Conservation (phyloP, 2,888 invertebrate species). For the Philopedon plagiatum region DNA sequence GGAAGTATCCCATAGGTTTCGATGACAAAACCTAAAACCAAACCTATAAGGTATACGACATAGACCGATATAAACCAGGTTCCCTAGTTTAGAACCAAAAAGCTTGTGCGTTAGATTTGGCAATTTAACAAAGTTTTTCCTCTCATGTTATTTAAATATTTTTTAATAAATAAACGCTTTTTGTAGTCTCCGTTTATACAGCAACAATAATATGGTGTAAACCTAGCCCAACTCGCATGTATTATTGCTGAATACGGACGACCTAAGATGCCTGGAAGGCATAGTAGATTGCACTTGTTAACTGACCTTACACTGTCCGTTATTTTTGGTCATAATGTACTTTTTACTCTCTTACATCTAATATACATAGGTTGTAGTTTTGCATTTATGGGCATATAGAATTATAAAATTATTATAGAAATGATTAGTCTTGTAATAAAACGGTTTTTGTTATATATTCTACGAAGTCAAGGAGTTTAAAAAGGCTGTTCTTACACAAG, state of each 20-base stretch:
- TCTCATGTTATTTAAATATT: too few species aligned
- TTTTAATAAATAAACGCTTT: too few species aligned
- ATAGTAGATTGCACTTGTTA: slow-evolving; percentile 56
- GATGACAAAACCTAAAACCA: too few species aligned
- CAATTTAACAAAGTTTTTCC: too few species aligned
- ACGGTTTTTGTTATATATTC: neutral
- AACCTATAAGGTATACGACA: too few species aligned
- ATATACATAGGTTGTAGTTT: slow-evolving; percentile 29
- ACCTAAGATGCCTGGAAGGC: slow-evolving; percentile 52
- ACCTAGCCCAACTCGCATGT: slow-evolving; percentile 43
- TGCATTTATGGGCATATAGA: slow-evolving; percentile 24
- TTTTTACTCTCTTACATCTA: slow-evolving; percentile 45
- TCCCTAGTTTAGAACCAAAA: too few species aligned
- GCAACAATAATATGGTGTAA: slow-evolving; percentile 19
- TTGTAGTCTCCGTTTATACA: neutral
- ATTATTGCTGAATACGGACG: slow-evolving; percentile 51
- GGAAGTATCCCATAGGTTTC: too few species aligned
- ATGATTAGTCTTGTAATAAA: neutral
- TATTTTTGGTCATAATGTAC: slow-evolving; percentile 54
- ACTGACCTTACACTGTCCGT: slow-evolving; percentile 54
- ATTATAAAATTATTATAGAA: slow-evolving; percentile 20
- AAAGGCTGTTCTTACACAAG: too few species aligned
- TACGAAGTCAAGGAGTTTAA: neutral
- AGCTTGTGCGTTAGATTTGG: too few species aligned
- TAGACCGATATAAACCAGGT: too few species aligned